Percentiles rank a stretch among this genome's conserved stretches.
phyloP scores from a whole-genome alignment of 2,113 vertebrate genomes.

The Tapirus terrestris region DNA sequence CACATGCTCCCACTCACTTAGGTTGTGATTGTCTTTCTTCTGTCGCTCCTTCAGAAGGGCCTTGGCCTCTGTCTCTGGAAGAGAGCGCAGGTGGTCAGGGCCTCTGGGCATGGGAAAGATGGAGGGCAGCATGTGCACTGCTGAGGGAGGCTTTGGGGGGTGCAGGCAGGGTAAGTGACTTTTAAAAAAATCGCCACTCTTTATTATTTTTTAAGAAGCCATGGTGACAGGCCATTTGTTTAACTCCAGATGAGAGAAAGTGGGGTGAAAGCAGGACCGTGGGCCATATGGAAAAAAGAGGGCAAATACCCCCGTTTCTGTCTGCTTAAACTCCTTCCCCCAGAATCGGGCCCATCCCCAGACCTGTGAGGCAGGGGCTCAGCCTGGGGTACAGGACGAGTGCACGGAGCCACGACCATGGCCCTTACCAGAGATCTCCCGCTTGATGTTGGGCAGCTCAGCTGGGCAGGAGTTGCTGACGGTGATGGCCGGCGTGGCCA shows the following conservation, averaged over 20 bases:
- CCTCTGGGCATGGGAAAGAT: neutral
- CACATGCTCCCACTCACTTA: slow-evolving; percentile 88
- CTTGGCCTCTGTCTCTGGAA: slow-evolving; percentile 90
- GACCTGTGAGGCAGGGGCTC: neutral
- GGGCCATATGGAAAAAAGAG: neutral
- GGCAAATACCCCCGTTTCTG: neutral
- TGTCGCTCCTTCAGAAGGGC: slow-evolving; percentile 92
- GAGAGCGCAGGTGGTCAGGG: slow-evolving; percentile 41
- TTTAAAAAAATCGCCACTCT: neutral
- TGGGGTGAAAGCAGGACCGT: neutral
- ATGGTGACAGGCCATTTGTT: neutral
- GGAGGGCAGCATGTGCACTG: neutral
- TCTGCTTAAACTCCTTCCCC: neutral
- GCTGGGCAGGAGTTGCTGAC: slow-evolving; percentile 95
- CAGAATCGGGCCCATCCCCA: neutral
- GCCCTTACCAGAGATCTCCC: slow-evolving; percentile 89
- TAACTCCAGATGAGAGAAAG: neutral
- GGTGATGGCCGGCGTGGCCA: slow-evolving; percentile 87
- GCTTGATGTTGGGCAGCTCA: slow-evolving; percentile 93
- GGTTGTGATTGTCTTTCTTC: slow-evolving; percentile 96
- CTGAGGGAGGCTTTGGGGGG: neutral
- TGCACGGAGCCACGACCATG: neutral
- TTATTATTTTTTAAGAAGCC: neutral
- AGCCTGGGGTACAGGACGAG: neutral
- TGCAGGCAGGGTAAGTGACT: neutral